Evolutionary conservation across 1,140 invertebrate genomes (phyloP), one percentile per base, ranked within the genome.

Genomic region (Anastrepha ludens): DNA sequence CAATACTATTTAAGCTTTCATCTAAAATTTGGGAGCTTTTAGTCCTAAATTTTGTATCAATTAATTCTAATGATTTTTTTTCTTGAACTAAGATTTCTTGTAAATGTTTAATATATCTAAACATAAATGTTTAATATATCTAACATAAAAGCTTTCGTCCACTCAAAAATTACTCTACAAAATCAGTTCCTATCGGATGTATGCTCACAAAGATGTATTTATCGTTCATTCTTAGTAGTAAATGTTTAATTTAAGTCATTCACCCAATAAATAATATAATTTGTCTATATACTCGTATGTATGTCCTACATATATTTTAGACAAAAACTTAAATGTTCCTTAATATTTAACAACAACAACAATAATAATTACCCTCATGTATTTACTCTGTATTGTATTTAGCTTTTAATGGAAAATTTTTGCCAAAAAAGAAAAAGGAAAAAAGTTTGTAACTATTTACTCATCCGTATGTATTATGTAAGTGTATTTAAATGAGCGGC

Each of bases 311-410:
- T 50, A 17, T 55, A 78, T 50, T 47, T 78, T 47, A 78, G 41
- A 81, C 9, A 81, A 74, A 81, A 81, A 58, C 47, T 81, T 81
- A 58, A 55, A 81, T 81, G 74, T 81, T 81, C 74, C 74, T 81
- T 55, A 11, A 74, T 44, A 55, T 2, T 55, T 55, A 47, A 41
- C 29, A 81, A 81, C 74, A 81, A 20, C 44, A 50, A 81, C 74
- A 81, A 81, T 81, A 81, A 81, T 81, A 55, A 81, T 17, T 62
- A 17, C 9, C 60, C 11, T 17, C 44, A 81, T 81, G 3, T 55
- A 81, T 81, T 44, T 58, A 55, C 29, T 29, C 29, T 81, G 44
- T 29, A 67, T 13, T 50, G 55, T 55, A 81, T 50, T 74, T 44
- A 74, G 67, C 74, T 55, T 81, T 81, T 55, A 81, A 20, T 55